phyloP scores from a whole-genome alignment of 2,888 invertebrate species.

The Rhagophthalmus giganteus region DNA sequence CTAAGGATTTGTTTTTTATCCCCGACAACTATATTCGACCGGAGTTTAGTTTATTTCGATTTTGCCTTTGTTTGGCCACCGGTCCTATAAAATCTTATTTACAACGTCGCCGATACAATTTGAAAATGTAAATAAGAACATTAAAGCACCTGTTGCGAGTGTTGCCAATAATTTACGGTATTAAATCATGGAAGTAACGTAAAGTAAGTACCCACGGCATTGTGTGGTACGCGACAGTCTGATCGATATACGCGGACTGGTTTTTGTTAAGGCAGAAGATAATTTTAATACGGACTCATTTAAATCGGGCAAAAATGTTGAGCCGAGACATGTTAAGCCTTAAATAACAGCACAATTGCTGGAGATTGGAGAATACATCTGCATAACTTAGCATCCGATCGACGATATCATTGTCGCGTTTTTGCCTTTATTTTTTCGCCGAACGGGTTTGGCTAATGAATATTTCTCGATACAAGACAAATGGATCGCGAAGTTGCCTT shows the following conservation, averaged over 20 bases:
- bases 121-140: too few relatives aligned
- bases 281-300: conserved; percentile 53
- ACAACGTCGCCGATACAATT: too few relatives aligned
- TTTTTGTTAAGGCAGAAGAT: conserved; percentile 47
- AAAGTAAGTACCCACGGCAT: too few relatives aligned
- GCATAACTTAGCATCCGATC: conserved; percentile 53
- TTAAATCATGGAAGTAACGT: too few relatives aligned
- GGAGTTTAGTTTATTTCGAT: too few relatives aligned
- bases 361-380: conserved; percentile 55
- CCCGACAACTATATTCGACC: too few relatives aligned
- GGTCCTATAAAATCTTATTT: too few relatives aligned
- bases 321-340: conserved; percentile 50
- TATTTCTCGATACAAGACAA: conserved; percentile 47
- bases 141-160: too few relatives aligned
- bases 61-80: too few relatives aligned
- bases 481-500: conserved; percentile 40
- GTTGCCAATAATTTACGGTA: too few relatives aligned
- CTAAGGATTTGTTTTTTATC: too few relatives aligned
- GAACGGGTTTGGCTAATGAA: conserved; percentile 44
- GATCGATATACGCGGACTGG: conserved; percentile 49
- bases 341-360: conserved; percentile 57
- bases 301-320: conserved; percentile 52
- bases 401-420: conserved; percentile 51
- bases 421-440: conserved; percentile 29
- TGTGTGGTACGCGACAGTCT: conserved; percentile 46